Evolutionary conservation across 2,797 vertebrate species (phyloP), one percentile per base, ranked within the genome.

Genomic region (Myioborus melanocephalus): DNA sequence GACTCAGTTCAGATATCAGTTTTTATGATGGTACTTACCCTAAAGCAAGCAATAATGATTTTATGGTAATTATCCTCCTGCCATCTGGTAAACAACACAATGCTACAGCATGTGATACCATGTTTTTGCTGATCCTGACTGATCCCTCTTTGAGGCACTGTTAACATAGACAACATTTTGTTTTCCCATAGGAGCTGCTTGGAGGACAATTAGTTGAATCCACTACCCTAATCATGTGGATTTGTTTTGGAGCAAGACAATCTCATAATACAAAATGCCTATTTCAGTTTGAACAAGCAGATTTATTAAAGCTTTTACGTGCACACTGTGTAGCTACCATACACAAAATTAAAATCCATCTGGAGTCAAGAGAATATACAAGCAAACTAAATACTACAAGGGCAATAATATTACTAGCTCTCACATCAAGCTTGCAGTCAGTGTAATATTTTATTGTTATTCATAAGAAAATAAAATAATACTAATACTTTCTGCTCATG

Each of bases 181-280:
- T 94, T 94, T 95, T 96, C 95, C 95, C 93, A 66, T 6, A 94
- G 94, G 95, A 91, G 73, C 85, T 86, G 49, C 93, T 77, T 76
- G 90, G 95, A 94, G 85, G 83, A 90, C 94, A 95, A 95, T 96
- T 97, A 96, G 96, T 96, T 97, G 95, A 96, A 95, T 95, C 96
- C 93, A 94, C 91, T 94, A 26, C 80, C 85, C 93, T 92, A 95
- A 93, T 95, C 91, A 92, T 85, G 75, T 80, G 93, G 89, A 94
- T 96, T 96, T 95, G 95, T 96, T 96, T 94, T 87, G 89, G 78
- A 96, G 83, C 89, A 94, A 89, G 86, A 82, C 92, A 96, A 84
- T 69, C 91, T 93, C 91, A 86, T 95, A 94, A 95, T 85, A 37
- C 87, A 96, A 96, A 96, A 94, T 89, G 87, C 91, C 85, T 95